phyloP scores from a whole-genome alignment of 2,797 vertebrate genomes.

The Eulemur mongoz region DNA sequence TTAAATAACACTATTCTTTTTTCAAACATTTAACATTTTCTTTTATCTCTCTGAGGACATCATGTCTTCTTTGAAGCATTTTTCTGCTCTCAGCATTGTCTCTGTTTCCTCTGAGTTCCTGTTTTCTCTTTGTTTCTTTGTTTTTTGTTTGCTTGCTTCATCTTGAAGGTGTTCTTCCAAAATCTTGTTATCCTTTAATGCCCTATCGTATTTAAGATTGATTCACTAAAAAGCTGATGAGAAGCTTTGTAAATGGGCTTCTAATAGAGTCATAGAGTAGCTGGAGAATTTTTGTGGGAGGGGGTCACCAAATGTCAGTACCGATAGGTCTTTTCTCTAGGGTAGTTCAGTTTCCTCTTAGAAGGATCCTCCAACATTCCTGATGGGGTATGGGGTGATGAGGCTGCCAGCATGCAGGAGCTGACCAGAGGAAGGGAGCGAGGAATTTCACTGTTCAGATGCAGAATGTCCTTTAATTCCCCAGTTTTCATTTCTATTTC shows the following conservation, averaged over 20 bases:
- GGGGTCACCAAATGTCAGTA: neutral
- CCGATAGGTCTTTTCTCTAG: neutral
- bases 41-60: constrained; percentile 9
- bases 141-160: constrained; percentile 7
- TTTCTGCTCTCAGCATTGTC: neutral
- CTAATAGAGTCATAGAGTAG: neutral
- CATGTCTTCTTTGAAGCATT: neutral
- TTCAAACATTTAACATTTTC: neutral
- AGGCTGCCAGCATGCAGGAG: neutral
- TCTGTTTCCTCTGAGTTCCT: neutral
- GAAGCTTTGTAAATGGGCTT: constrained; percentile 17
- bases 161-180: constrained; percentile 12
- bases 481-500: neutral
- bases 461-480: neutral
- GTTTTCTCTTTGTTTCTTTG: neutral
- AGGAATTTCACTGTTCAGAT: neutral
- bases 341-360: neutral
- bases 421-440: neutral
- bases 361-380: neutral
- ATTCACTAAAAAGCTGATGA: constrained; percentile 16
- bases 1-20: neutral
- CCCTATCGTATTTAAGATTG: constrained; percentile 20
- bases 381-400: neutral
- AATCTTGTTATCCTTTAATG: neutral
- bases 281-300: neutral